Evolutionary conservation across 2,797 vertebrate genomes (phyloP).

Genomic region (Poeciliopsis paucimaculata): DNA sequence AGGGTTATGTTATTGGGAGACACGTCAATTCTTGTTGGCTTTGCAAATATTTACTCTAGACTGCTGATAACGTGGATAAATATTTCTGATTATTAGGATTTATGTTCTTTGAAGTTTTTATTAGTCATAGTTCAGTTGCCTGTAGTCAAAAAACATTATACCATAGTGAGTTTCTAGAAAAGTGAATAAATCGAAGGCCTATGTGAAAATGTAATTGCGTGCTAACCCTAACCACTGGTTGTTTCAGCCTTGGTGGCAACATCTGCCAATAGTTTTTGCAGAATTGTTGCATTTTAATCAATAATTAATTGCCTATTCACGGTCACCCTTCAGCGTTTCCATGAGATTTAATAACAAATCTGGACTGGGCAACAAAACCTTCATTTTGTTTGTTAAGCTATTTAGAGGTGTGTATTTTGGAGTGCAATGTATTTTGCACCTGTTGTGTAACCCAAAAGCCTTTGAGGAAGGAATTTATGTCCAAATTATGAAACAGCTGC

Average conservation of each 20-base stretch:
- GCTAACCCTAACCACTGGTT: background rate
- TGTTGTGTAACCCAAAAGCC: background rate
- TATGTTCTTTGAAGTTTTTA: background rate
- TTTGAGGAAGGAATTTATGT: background rate
- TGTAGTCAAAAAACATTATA: background rate
- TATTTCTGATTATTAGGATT: background rate
- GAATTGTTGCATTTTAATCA: background rate
- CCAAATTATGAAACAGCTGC: background rate
- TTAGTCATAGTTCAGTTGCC: background rate
- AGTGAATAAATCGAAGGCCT: background rate
- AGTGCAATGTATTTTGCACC: background rate
- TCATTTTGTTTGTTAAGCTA: background rate
- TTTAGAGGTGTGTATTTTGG: background rate
- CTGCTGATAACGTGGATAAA: background rate
- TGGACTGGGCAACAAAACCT: background rate
- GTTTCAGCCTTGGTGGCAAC: background rate
- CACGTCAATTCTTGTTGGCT: background rate
- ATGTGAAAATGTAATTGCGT: background rate
- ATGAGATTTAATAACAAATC: background rate
- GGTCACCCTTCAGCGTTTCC: background rate
- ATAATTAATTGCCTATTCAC: background rate
- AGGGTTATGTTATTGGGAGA: background rate
- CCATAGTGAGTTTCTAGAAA: background rate
- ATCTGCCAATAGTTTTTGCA: background rate
- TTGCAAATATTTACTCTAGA: background rate